Base-by-base conservation (phyloP, 2,888 invertebrate genomes). In the Quadroppia sp. region DNA sequence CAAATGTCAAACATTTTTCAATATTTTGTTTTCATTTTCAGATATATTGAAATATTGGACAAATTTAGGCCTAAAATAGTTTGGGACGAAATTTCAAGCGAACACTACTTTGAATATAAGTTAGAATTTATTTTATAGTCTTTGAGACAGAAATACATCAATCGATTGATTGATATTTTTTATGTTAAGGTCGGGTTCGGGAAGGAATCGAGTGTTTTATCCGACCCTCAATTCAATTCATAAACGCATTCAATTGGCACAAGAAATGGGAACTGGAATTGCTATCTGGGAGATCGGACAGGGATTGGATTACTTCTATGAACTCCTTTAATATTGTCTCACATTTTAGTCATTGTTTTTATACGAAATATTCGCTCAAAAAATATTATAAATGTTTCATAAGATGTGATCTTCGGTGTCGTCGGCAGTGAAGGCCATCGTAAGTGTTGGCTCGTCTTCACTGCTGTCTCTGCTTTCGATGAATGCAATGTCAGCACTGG, bases 251-350 rank as follows among this genome's bases (percentile, higher is more conserved):
- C 88, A 92, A 75, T 83, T 95, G 69, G 92, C 93, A 0, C 84
- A 86, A 74, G 87, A 91, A 81, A 85, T 92, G 71, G 90, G 91
- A 11, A 89, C 89, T 2, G 94, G 95, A 0, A 85, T 96, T 61
- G 90, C 94, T 0, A 89, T 97, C 79, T 96, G 96, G 96, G 96
- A 97, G 82, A 83, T 95, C n/a, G 96, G 96, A 0, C 96, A 97
- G 83, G 96, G 96, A 28, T 84, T 96, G 23, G 90, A 94, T 83
- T 96, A 92, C 82, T 96, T 96, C 83, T 96, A 94, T 82, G 95
- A 96, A 85, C 85, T 92, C 76, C 85, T 92, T 77, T 91, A 45
- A 15, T 15, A 45, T 17, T 17, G 2, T 13, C 6, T 45, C 17
- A 45, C 2, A 13, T 45, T 11, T 15, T 45, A 45, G 45, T 45